phyloP scores from a whole-genome alignment of 1,140 invertebrate species.

The Drosophila serrata region DNA sequence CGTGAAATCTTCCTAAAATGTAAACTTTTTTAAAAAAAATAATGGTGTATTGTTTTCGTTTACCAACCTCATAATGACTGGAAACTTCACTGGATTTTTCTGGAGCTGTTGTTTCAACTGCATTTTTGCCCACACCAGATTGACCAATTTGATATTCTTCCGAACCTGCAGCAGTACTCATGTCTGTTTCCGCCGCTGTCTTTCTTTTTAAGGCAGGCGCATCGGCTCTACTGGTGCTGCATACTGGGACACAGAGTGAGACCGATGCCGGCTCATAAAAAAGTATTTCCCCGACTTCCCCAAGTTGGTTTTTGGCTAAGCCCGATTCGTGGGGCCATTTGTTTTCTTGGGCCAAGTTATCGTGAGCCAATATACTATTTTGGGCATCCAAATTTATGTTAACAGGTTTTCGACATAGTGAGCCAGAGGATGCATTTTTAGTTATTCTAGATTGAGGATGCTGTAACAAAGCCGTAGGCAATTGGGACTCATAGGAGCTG shows the following conservation, averaged over 20 bases:
- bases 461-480: slow-evolving; percentile 30
- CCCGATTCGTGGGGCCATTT: slow-evolving; percentile 62
- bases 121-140: slow-evolving; percentile 43
- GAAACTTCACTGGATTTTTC: slow-evolving; percentile 16
- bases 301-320: slow-evolving; percentile 42
- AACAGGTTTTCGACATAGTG: slow-evolving; percentile 46
- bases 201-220: background rate
- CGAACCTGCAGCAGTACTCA: slow-evolving; percentile 66
- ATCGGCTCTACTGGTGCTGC: background rate
- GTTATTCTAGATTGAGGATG: slow-evolving; percentile 1
- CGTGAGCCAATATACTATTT: slow-evolving; percentile 7
- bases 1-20: background rate
- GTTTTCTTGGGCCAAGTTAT: slow-evolving; percentile 55
- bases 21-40: background rate
- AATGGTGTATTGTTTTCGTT: background rate
- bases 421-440: slow-evolving; percentile 19
- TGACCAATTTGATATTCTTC: slow-evolving; percentile 72
- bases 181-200: slow-evolving; percentile 22
- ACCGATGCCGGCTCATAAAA: slow-evolving; percentile 59
- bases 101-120: slow-evolving; percentile 49
- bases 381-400: slow-evolving; percentile 73
- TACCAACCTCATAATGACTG: slow-evolving; percentile 60
- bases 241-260: slow-evolving; percentile 49
- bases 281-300: slow-evolving; percentile 5
- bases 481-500: slow-evolving; percentile 79